Conservation (phyloP, 2,113 vertebrate species). For the Taurulus bubalis region DNA sequence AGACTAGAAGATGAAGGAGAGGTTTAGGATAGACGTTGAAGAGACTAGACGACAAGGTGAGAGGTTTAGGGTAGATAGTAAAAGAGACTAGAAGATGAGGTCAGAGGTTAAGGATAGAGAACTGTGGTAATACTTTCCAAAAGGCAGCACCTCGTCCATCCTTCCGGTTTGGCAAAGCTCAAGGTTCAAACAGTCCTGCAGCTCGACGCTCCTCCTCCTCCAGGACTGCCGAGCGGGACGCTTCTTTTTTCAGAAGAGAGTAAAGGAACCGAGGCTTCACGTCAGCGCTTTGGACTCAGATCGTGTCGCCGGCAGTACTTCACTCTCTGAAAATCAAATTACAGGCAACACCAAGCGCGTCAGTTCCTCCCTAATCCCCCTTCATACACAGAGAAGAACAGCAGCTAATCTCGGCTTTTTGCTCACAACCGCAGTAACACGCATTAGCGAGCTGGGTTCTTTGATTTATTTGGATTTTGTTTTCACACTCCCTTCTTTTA, state of each 20-base stretch:
- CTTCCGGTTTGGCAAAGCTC: constrained; percentile 32
- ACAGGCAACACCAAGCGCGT: constrained; percentile 31
- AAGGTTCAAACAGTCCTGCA: constrained; percentile 17
- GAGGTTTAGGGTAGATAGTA: too few species aligned
- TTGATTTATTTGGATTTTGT: constrained; percentile 61
- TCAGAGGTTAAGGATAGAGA: too few species aligned
- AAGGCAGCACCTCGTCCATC: constrained; percentile 17
- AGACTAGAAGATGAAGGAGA: too few species aligned
- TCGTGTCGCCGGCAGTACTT: constrained; percentile 28
- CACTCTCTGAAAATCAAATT: constrained; percentile 51
- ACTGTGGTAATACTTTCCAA: too few species aligned
- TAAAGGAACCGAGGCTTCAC: constrained; percentile 9
- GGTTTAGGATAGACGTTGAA: too few species aligned
- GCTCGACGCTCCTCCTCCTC: neutral
- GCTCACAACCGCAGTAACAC: constrained; percentile 55
- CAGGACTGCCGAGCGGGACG: neutral
- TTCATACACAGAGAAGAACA: constrained; percentile 44
- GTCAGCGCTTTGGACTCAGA: constrained; percentile 23
- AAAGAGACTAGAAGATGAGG: too few species aligned
- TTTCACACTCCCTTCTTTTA: constrained; percentile 46
- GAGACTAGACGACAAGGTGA: too few species aligned
- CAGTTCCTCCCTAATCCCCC: constrained; percentile 58
- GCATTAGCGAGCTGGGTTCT: constrained; percentile 47
- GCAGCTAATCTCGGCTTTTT: constrained; percentile 56
- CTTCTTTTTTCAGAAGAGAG: neutral